phyloP scores from a whole-genome alignment of 2,797 vertebrate genomes.

The Silurus aristotelis region DNA sequence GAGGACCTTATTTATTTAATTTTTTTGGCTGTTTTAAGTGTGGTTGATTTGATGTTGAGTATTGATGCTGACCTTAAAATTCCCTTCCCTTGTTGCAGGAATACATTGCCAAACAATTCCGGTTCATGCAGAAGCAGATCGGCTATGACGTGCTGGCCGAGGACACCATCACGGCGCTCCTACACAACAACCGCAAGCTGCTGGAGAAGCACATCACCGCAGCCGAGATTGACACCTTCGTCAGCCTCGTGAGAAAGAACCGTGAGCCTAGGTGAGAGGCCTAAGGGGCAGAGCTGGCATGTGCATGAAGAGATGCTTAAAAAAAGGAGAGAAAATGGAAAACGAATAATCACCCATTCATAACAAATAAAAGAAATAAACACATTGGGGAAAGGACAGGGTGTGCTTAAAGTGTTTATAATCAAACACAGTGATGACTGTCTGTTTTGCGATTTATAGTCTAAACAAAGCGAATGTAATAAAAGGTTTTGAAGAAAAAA shows the following conservation, averaged over 20 bases:
- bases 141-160: constrained; percentile 86
- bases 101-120: constrained; percentile 88
- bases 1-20: not conserved
- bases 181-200: constrained; percentile 86
- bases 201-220: constrained; percentile 88
- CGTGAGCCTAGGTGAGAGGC: constrained; percentile 82
- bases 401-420: not conserved
- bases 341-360: not conserved
- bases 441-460: not conserved
- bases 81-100: constrained; percentile 67
- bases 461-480: not conserved
- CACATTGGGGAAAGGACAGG: not conserved
- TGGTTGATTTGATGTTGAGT: too few species aligned
- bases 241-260: constrained; percentile 86
- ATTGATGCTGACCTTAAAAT: not conserved
- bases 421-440: not conserved
- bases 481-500: not conserved
- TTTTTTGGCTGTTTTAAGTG: not conserved
- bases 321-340: not conserved
- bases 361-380: not conserved
- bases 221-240: constrained; percentile 86
- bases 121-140: constrained; percentile 91
- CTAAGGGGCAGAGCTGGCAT: not conserved
- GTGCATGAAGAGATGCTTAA: not conserved
- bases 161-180: constrained; percentile 84